Evolutionary conservation across 2,113 vertebrate species (phyloP), one percentile per base, ranked within the genome.

Genomic region (Cisticola juncidis): DNA sequence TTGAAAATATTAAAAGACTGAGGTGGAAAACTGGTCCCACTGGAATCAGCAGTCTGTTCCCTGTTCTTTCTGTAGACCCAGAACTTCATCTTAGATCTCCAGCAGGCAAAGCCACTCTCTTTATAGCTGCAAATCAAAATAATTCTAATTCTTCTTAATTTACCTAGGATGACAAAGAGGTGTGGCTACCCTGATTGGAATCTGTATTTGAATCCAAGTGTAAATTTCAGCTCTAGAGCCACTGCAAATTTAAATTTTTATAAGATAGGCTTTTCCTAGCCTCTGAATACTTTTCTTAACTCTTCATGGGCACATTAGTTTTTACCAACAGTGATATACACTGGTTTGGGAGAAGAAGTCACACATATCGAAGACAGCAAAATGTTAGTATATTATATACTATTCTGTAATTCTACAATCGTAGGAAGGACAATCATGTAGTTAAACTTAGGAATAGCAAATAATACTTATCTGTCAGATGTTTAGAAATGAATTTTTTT

Each of bases 81-180:
- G 76, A 88, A 91, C 77, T 74, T 94, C 83, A 62, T 35, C 50
- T 57, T 54, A 54, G 26, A 74, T 44, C 47, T 95, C 72, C 50
- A 94, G 79, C 23, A 90, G 82, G 71, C 62, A 93, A 92, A 94
- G 24, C 23, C 38, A 77, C 38, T 65, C 61, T 94, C 53, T 38
- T 62, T 65, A 31, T 3, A 77, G 72, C 82, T 83, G 76, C 68
- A 88, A 95, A 92, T 94, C 82, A 95, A 95, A 95, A 83, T 56
- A 38, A 65, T 76, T 68, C 20, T 86, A 60, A 74, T 51, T 84
- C 65, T 9, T 24, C 69, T 72, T 79, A 58, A 84, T 94, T 95
- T 95, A 53, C 64, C 19, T 88, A 82, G 28, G 64, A 81, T 53
- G 36, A 86, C 60, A 77, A 80, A 57, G 14, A 73, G 56, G 33